Base-by-base conservation (phyloP, 2,113 vertebrate genomes). In the Perccottus glenii region DNA sequence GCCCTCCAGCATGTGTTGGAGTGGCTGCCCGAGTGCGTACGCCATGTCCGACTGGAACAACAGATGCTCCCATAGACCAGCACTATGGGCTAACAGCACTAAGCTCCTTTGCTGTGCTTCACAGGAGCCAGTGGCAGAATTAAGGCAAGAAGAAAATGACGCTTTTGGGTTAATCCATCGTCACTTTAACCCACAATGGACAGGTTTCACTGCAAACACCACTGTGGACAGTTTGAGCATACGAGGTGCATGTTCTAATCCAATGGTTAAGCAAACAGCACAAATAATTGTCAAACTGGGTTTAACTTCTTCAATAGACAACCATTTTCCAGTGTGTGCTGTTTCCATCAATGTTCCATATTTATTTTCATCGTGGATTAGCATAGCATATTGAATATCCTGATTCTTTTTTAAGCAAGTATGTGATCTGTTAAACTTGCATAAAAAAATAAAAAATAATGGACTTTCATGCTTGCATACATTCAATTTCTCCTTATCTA, bases 91-190 rank as follows among this genome's bases (percentile, higher is more conserved):
- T 77, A 70, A 85, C 77, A 79, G 81, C 83, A 49, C 59, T 88
- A 86, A 88, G 81, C 87, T 87, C 62, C 84, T 90, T 85, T 89
- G 53, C 77, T 61, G 64, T 62, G 75, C 63, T 58, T 70, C 40
- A 11, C 49, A 53, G 74, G 50, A 73, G 70, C 81, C 4, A 64
- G 50, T 47, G 63, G 32, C 11, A 6, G 78, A 65, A 69, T 81
- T 78, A 75, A 53, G 47, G 38, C 11, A 32, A 63, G 59, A 53
- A 71, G 73, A 70, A 70, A 76, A 67, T 68, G 61, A 59, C 14
- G 70, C 70, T 6, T 61, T 5, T 57, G 64, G 50, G 58, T 62
- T 84, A 90, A 90, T 87, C 78, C 82, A 73, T 55, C 83, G 82
- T 81, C 67, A 78, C 75, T 87, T 81, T 64, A 77, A 82, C 75